Evolutionary conservation across 2,113 vertebrate species (phyloP), one percentile per base, ranked within the genome.

Genomic region (Gasterosteus nipponicus): DNA sequence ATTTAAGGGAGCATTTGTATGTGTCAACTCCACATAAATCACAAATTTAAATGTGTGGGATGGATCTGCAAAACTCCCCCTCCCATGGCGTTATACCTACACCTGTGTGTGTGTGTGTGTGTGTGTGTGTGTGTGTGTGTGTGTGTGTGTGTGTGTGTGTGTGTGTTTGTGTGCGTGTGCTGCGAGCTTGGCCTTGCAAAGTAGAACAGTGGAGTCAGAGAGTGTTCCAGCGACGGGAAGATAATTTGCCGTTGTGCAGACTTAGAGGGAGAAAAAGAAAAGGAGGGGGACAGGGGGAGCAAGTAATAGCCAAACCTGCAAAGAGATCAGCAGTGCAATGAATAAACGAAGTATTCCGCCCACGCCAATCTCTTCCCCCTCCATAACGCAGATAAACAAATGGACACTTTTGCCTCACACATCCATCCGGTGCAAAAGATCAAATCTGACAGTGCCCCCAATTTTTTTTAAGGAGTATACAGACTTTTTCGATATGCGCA

Each of bases 341-440:
- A 90, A 91, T 89, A 91, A 83, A 92, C 88, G 87, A 90, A 80
- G 63, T 44, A 46, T 72, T 73, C 86, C 74, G 73, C 88, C 84
- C 88, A 91, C 87, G 81, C 80, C 18, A 18, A 73, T 73, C 35
- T 74, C 75, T 70, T 78, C 9, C 77, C 83, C 79, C 70, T 78
- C 44, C 62, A 80, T 74, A 79, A 76, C 41, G 77, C 78, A 84
- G 42, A 73, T 16, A 62, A 69, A 80, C 66, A 73, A 19, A 75
- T 62, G 53, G 56, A 33, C 73, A 29, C 53, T 57, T 65, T 10
- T 3, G 58, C 22, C 47, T 73, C 58, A 63, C 35, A 31, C 31
- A 58, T 39, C 2, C 31, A 60, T 53, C 11, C 69, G 61, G 15
- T 26, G 31, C 42, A 38, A 38, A 51, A 79, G 10, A 49, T 10